Conservation (phyloP, 2,113 vertebrate species). For the Brevimyrus niger region DNA sequence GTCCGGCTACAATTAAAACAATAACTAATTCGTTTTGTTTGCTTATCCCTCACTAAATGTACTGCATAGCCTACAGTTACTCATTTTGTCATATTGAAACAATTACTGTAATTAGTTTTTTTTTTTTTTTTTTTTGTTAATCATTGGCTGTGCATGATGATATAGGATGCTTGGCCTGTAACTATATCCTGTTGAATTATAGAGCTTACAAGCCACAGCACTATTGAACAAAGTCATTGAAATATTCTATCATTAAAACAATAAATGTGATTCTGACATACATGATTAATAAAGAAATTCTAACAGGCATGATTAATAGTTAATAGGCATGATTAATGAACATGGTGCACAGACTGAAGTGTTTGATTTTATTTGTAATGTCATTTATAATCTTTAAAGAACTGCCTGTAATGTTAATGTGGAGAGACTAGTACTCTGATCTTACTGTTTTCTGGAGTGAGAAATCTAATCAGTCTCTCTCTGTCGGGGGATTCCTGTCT, state of each 20-base stretch:
- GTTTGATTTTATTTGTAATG: background rate
- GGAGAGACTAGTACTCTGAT: background rate
- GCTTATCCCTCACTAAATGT: background rate
- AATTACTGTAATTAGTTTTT: background rate
- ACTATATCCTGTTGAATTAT: background rate
- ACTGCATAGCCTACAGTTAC: background rate
- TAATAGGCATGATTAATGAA: background rate
- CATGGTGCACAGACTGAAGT: background rate
- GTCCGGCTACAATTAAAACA: background rate
- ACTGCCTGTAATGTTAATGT: background rate
- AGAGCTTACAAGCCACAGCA: background rate
- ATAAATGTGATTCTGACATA: background rate
- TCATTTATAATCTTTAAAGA: background rate
- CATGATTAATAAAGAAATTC: background rate
- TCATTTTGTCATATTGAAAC: background rate
- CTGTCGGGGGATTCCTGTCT: background rate
- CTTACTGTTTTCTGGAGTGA: background rate
- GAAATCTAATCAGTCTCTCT: background rate
- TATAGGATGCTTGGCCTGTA: background rate
- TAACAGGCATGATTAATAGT: background rate
- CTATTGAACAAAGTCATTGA: background rate
- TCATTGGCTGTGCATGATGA: background rate
- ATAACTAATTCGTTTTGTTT: background rate
- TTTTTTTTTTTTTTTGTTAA: background rate
- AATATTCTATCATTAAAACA: background rate